These are phyloP conservation scores for Argentina silus DNA, from an alignment of 2,797 vertebrate species.

Conservation along the genomic window DNA sequence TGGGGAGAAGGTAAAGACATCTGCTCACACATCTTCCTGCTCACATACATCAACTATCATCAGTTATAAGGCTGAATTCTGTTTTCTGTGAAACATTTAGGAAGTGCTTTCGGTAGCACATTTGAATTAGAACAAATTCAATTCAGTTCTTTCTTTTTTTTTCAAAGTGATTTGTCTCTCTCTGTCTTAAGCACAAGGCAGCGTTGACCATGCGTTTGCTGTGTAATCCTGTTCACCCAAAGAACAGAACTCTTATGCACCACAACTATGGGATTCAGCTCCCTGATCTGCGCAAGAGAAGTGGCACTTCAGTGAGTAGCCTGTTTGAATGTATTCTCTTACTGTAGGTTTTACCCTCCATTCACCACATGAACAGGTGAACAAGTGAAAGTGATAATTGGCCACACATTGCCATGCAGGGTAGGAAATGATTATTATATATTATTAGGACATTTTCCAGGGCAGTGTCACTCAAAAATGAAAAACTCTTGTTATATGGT, in stretches of 20 bases:
- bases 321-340: background rate
- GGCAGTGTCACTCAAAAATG: no score
- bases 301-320: slow-evolving; percentile 76
- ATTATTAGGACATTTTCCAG: no score
- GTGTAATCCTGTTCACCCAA: slow-evolving; percentile 67
- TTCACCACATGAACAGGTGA: background rate
- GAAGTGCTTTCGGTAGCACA: no score
- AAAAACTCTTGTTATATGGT: no score
- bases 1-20: slow-evolving; percentile 63
- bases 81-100: no score
- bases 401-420: background rate
- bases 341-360: background rate
- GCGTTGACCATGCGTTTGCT: slow-evolving; percentile 74
- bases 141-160: background rate
- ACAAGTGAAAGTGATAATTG: background rate
- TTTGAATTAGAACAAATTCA: background rate
- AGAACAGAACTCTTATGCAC: slow-evolving; percentile 70
- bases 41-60: background rate
- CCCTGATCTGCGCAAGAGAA: slow-evolving; percentile 75
- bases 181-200: slow-evolving; percentile 75
- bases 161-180: background rate
- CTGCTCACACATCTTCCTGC: background rate
- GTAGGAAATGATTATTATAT: no score
- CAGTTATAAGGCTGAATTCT: background rate
- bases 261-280: slow-evolving; percentile 75